Evolutionary conservation across 2,797 vertebrate species (phyloP).

Genomic region (Acrocephalus scirpaceus): DNA sequence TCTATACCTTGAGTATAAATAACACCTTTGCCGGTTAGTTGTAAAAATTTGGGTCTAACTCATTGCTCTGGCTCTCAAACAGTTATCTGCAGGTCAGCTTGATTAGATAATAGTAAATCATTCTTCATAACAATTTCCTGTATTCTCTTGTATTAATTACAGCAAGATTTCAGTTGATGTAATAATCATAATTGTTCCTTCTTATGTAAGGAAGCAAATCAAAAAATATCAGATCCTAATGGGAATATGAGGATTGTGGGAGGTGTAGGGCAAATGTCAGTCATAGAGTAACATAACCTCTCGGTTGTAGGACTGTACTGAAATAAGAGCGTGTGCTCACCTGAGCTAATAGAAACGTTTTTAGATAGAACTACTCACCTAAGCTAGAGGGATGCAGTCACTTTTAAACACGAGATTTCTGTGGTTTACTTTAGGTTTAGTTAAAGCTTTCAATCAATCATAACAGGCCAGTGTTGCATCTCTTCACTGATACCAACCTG

Average conservation of each 20-base stretch:
- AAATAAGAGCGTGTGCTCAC: neutral
- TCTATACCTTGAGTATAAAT: conserved; percentile 35
- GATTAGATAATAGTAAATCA: neutral
- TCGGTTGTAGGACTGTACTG: neutral
- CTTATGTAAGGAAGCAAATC: neutral
- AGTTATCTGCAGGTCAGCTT: neutral
- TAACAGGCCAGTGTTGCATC: neutral
- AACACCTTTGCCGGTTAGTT: conserved; percentile 27
- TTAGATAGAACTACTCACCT: neutral
- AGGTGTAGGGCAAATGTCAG: neutral
- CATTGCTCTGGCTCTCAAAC: neutral
- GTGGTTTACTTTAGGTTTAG: neutral
- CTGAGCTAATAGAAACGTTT: neutral
- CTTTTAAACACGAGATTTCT: neutral
- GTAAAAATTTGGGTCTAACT: neutral
- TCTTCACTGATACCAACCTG: neutral
- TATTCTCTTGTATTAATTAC: neutral
- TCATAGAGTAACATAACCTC: neutral
- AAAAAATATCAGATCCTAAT: neutral
- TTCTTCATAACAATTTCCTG: neutral
- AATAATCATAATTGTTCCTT: neutral
- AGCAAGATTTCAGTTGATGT: neutral
- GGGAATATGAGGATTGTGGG: neutral
- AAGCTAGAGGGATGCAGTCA: neutral
- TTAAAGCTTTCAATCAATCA: neutral